Evolutionary conservation across 2,797 vertebrate genomes (phyloP).

Genomic region (Heliangelus exortis): DNA sequence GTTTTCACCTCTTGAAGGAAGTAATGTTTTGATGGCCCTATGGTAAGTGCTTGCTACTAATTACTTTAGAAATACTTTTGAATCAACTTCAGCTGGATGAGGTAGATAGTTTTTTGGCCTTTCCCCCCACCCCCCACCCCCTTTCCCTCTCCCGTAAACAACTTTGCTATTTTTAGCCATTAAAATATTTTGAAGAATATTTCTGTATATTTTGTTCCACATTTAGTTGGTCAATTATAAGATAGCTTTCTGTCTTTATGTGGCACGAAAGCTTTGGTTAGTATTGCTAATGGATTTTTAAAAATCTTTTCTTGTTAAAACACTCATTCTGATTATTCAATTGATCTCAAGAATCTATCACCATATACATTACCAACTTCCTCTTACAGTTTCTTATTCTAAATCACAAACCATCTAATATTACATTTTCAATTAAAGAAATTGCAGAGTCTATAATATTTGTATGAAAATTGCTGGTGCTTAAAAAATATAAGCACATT

Average conservation of each 20-base stretch:
- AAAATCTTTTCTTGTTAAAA: slow-evolving; percentile 13
- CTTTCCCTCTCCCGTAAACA: slow-evolving; percentile 53
- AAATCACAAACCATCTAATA: not conserved
- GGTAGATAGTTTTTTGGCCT: slow-evolving; percentile 12
- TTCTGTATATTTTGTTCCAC: slow-evolving; percentile 39
- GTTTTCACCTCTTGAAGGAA: slow-evolving; percentile 46
- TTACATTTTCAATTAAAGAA: slow-evolving; percentile 47
- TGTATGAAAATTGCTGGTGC: slow-evolving; percentile 16
- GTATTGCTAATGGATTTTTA: not conserved
- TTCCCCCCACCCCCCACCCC: not conserved
- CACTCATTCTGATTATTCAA: slow-evolving; percentile 33
- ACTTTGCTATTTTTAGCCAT: slow-evolving; percentile 64
- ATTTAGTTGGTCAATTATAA: slow-evolving; percentile 10
- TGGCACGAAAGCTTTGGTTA: slow-evolving; percentile 22
- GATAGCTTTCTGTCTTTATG: slow-evolving; percentile 4
- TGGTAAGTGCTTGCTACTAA: slow-evolving; percentile 61
- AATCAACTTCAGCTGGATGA: slow-evolving; percentile 50
- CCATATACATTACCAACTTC: not conserved
- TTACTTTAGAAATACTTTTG: slow-evolving; percentile 61
- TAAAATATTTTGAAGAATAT: not conserved
- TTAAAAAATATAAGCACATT: slow-evolving; percentile 21
- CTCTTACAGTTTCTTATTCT: not conserved
- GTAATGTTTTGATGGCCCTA: slow-evolving; percentile 45
- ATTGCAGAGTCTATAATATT: slow-evolving; percentile 11
- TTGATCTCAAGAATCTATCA: slow-evolving; percentile 20